Evolutionary conservation across 1,140 invertebrate species (phyloP), one percentile per base, ranked within the genome.

Genomic region (Idris sp.): DNA sequence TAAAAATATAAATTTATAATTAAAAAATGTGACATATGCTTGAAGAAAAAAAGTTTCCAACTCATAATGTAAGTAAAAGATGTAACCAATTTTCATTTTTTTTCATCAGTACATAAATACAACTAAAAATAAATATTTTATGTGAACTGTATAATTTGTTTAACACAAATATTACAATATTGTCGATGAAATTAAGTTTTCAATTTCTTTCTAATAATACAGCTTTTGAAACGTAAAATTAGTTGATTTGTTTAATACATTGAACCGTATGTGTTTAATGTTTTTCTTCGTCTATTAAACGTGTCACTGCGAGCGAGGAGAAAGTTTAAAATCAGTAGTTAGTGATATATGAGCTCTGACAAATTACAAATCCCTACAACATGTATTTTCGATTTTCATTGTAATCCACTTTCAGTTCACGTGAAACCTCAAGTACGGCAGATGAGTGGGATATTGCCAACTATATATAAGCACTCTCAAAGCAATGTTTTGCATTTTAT

Each of bases 351-450:
- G n/a, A 18, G 22, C 15, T 10, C 13, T 11, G n/a, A 31, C 30
- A 46, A 54, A 71, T 71, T 53, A 71, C 9, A 61, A 71, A 26
- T n/a, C 56, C 36, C 10, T 41, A 11, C 10, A n/a, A 14, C 26
- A 4, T n/a, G 26, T 28, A 26, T 68, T 53, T 59, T 53, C 41
- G 41, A 56, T 59, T 61, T 65, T 59, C 69, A 59, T 65, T 65
- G 61, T 49, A 10, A 65, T 59, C 59, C 26, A 4, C 53, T 65
- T 74, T 74, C 69, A 15, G 40, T 59, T 74, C 9, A 43, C n/a
- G 53, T 22, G 58, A 61, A 64, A 73, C 33, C 10, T 10, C 26
- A 1, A 31, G 1, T 2, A 15, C 15, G 30, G 11, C 22, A 43
- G 46, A 38, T 16, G 61, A 43, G 51, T 48, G 69, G 53, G 69